These are phyloP conservation scores for Semaprochilodus insignis DNA, from an alignment of 2,797 vertebrate species.

Conservation along the genomic window DNA sequence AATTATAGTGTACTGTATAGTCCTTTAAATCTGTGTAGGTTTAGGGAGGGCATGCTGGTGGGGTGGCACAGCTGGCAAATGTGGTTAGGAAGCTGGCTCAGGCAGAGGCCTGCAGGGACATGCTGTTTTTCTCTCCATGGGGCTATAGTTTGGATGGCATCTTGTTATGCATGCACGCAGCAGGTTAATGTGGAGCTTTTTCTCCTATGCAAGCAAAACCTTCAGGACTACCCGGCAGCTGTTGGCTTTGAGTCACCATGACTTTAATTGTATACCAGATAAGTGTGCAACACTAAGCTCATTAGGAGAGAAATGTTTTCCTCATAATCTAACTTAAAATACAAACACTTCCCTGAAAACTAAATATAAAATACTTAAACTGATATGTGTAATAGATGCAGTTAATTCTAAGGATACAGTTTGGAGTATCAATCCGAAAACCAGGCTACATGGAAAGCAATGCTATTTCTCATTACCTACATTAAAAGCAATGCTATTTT, in stretches of 20 bases:
- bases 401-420: background rate
- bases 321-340: constrained; percentile 13
- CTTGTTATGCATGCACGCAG: constrained; percentile 46
- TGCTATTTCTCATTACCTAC: no score
- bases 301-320: background rate
- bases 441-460: no score
- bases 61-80: constrained; percentile 49
- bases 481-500: no score
- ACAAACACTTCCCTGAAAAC: background rate
- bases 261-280: constrained; percentile 45
- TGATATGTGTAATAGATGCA: background rate
- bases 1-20: background rate
- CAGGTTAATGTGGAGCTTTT: constrained; percentile 50
- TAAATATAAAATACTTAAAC: background rate
- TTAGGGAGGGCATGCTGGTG: background rate
- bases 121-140: constrained; percentile 48
- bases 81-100: constrained; percentile 41
- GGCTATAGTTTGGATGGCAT: constrained; percentile 30
- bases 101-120: constrained; percentile 43
- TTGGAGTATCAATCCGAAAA: no score
- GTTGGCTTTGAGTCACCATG: constrained; percentile 30
- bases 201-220: constrained; percentile 28
- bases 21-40: constrained; percentile 24
- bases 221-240: constrained; percentile 32
- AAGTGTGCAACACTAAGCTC: constrained; percentile 12